Evolutionary conservation across 2,113 vertebrate genomes (phyloP).

Genomic region (Neodon shergylaensis): DNA sequence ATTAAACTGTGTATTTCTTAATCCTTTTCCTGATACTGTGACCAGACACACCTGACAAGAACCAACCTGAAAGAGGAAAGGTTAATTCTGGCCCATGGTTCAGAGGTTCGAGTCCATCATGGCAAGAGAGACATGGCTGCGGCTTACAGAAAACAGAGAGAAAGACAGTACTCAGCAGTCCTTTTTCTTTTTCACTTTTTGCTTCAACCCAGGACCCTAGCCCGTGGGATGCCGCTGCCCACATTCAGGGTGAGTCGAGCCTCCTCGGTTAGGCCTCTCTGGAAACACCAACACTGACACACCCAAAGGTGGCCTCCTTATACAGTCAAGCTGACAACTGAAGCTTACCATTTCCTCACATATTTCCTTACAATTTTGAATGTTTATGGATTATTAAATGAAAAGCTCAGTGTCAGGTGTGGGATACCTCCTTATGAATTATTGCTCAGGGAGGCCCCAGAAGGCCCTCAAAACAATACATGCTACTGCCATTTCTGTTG

Average conservation of each 20-base stretch:
- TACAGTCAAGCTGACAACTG: neutral
- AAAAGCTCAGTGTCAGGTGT: neutral
- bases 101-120: neutral
- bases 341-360: neutral
- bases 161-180: no score
- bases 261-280: neutral
- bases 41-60: neutral
- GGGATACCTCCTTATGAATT: neutral
- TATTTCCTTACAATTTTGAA: neutral
- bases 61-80: neutral
- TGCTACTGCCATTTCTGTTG: neutral
- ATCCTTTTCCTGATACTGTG: neutral
- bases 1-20: constrained; percentile 18
- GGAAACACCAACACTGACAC: neutral
- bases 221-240: no score
- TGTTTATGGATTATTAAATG: neutral
- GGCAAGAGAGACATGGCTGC: neutral
- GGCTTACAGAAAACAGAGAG: neutral
- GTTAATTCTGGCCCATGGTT: no score
- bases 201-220: neutral
- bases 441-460: neutral
- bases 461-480: neutral
- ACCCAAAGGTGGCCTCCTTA: neutral
- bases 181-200: neutral
- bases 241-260: neutral